Evolutionary conservation across 2,797 vertebrate genomes (phyloP).

Genomic region (Centroberyx gerrardi): DNA sequence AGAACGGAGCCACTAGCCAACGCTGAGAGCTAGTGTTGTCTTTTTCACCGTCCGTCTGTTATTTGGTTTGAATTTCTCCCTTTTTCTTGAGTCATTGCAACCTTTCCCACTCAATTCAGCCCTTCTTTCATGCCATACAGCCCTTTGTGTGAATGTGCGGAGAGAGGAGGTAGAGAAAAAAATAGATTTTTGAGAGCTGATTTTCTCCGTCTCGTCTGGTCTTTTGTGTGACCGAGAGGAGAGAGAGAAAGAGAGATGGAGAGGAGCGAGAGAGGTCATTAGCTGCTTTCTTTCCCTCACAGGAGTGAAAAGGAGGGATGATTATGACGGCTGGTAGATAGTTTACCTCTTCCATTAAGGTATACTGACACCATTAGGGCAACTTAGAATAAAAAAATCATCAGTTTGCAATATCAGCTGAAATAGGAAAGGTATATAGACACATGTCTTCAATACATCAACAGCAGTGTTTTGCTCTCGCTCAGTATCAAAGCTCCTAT

Average conservation of each 20-base stretch:
- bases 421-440: neutral
- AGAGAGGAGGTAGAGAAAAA: conserved; percentile 2
- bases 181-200: conserved; percentile 19
- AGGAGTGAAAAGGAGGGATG: conserved; percentile 21
- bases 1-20: no score
- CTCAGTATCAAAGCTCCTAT: neutral
- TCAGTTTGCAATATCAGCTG: neutral
- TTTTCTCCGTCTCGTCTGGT: conserved; percentile 15
- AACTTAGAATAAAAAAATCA: neutral
- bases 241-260: conserved; percentile 26
- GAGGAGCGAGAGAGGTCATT: conserved; percentile 45
- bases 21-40: neutral
- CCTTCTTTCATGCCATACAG: conserved; percentile 23
- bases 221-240: conserved; percentile 36
- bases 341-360: conserved; percentile 24
- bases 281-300: conserved; percentile 43
- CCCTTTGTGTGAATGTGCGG: conserved; percentile 25
- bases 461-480: neutral
- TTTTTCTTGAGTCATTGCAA: conserved; percentile 18
- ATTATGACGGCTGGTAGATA: conserved; percentile 22
- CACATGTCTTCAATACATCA: neutral
- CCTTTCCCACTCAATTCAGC: conserved; percentile 21
- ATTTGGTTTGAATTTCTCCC: neutral
- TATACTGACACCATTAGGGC: conserved; percentile 29
- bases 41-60: conserved; percentile 2